Percentiles rank a stretch among this genome's conserved stretches.
phyloP scores from a whole-genome alignment of 1,140 invertebrate species.

The Drosophila insularis region DNA sequence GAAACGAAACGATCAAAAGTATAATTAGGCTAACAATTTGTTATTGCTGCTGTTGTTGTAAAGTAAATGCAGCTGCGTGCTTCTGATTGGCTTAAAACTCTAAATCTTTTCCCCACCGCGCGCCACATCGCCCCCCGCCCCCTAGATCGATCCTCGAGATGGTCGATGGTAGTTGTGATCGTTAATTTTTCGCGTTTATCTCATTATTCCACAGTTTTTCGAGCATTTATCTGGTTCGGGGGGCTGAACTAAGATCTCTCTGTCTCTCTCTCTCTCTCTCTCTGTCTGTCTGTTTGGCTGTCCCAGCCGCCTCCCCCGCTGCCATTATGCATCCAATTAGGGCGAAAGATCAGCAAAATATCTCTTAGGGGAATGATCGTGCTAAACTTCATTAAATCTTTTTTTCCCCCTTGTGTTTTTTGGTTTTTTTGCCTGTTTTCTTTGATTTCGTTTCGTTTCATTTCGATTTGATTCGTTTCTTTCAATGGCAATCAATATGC shows the following conservation, averaged over 20 bases:
- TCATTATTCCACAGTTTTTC: constrained; percentile 81
- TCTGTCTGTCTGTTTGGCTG: too few relatives aligned
- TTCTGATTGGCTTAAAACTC: constrained; percentile 77
- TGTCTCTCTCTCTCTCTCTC: not conserved
- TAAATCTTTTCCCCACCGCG: constrained; percentile 13
- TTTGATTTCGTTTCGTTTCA: not conserved
- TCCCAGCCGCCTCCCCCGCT: not conserved
- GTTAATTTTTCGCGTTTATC: constrained; percentile 82
- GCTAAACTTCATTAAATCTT: constrained; percentile 81
- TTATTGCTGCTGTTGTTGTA: constrained; percentile 36
- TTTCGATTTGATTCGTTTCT: constrained; percentile 29
- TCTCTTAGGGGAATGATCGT: constrained; percentile 69
- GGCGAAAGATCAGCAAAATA: constrained; percentile 42
- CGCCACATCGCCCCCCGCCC: too few relatives aligned
- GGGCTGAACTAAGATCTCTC: constrained; percentile 32
- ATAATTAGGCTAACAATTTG: constrained; percentile 68
- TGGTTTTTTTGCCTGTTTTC: not conserved
- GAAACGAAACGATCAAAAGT: constrained; percentile 27
- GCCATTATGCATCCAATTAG: constrained; percentile 72
- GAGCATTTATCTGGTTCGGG: constrained; percentile 71
- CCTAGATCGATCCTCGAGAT: constrained; percentile 25
- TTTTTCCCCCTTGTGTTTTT: constrained; percentile 26
- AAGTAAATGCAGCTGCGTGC: constrained; percentile 77
- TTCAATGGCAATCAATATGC: constrained; percentile 56
- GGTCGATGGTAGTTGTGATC: constrained; percentile 48